Base-by-base conservation (phyloP, 92 coral and sea anemone genomes). In the Meandrina meandrites region DNA sequence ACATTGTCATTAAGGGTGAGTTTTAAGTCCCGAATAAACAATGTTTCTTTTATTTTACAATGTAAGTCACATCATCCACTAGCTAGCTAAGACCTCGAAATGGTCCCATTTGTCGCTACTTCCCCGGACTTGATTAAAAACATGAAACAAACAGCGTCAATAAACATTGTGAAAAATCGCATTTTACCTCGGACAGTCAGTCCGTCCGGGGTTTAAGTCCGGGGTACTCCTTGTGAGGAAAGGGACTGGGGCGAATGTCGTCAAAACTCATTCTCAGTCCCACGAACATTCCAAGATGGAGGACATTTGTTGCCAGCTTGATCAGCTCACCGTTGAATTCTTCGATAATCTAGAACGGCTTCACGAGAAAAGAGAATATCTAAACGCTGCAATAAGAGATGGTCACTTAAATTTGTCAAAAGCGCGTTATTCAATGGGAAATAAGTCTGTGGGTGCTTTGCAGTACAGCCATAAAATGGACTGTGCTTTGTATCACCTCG, bases 361-460 rank as follows among this genome's bases (percentile, higher is more conserved):
- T 56, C 94, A 89, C 17, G 84, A 74, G 74, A 90, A 90, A 82
- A 85, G 98, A 79, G 86, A 83, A 14, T 79, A 62, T 14, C 89
- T 97, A 24, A 88, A 92, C 75, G 89, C 79, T 67, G 74, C 75
- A 57, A 92, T 97, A 91, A 93, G 95, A 91, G 95, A 93, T 91
- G 99, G 99, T 74, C 92, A 93, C 86, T 84, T 97, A 13, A 90
- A 86, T 54, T 86, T 97, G 86, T 97, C 99, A 11, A 97, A 95
- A 79, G 98, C 99, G 21, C 92, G 99, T 14, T 97, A 97, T 88
- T 93, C 99, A 30, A 97, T 97, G 99, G 99, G 99, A 66, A 97
- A 95, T 68, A 97, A 97, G 66, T 76, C 97, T 4, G 99, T 97
- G 67, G 94, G 97, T 12, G 87, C 96, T 48, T 73, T 95, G 51